Base-by-base conservation (phyloP, 1,140 invertebrate species). In the Oedothorax gibbosus region DNA sequence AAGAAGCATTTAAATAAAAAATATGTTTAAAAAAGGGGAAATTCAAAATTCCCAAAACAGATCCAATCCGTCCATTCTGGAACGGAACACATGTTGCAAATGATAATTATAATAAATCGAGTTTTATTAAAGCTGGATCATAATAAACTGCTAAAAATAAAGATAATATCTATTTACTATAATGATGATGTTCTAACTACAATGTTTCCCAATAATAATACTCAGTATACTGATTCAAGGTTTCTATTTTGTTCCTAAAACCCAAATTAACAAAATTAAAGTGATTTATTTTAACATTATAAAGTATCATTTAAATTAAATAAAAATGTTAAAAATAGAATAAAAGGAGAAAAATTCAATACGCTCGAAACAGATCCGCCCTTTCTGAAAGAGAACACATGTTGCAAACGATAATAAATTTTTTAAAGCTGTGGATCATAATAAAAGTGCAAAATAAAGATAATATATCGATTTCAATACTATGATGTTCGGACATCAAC, bases 381-480 rank as follows among this genome's bases (percentile, higher is more conserved):
- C 49, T 66, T 68, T 79, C 68, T 54, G 60, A 14, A 79, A 53
- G 62, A 10, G 60, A 79, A 50, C 77, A 79, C 51, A 20, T 79
- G 77, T 50, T 79, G 77, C 77, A 79, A 53, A 79, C 77, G 77
- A 79, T 79, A 79, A 79, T 79, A 79, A 68, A 79, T 56, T 15
- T 53, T 35, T 35, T 2, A 35, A 35, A 35, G 35, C 35, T 35
- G n/a, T n/a, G 35, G 35, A 35, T 35, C 35, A 35, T 35, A 35
- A 35, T 35, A n/a, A 35, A 71, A 50, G 21, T 49, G 21, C 7
- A 71, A 68, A 9, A 20, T 62, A 35, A 77, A 77, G 75, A 64
- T 77, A 62, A n/a, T n/a, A 77, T 77, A 77, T 77, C 65, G 75
- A 77, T 77, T 60, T 56, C 35, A 11, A 8, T 50, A 54, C 65